Percentiles rank a stretch among this genome's conserved stretches.
Evolutionary conservation across 1,140 invertebrate species (phyloP).

Genomic region (Drosophila burlai): DNA sequence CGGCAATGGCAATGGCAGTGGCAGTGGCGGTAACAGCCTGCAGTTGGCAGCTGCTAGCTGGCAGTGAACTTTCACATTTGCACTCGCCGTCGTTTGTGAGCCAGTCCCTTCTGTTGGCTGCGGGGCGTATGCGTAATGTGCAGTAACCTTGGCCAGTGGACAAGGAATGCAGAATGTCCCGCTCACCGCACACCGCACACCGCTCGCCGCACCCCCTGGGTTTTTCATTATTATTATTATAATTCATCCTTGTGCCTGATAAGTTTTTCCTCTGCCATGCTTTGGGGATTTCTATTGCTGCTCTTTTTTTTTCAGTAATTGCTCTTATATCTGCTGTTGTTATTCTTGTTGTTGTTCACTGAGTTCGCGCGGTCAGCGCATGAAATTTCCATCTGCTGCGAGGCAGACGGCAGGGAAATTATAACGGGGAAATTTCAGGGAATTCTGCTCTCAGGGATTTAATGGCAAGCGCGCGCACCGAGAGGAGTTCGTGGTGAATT

Average conservation of each 20-base stretch:
- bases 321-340: constrained; percentile 23
- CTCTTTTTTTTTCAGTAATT: constrained; percentile 27
- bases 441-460: constrained; percentile 11
- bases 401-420: constrained; percentile 34
- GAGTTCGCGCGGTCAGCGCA: constrained; percentile 55
- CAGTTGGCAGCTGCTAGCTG: constrained; percentile 17
- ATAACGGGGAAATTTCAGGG: constrained; percentile 53
- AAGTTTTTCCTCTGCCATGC: constrained; percentile 29
- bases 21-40: neutral
- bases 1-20: constrained; percentile 8
- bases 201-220: constrained; percentile 1
- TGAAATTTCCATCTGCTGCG: constrained; percentile 38
- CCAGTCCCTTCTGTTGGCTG: constrained; percentile 19
- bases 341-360: constrained; percentile 36
- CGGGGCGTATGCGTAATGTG: constrained; percentile 72
- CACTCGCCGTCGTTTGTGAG: constrained; percentile 10
- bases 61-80: constrained; percentile 74
- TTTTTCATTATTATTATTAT: constrained; percentile 69
- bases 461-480: constrained; percentile 40
- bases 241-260: constrained; percentile 73
- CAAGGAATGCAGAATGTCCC: constrained; percentile 33
- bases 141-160: constrained; percentile 63
- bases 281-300: constrained; percentile 34
- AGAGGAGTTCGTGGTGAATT: constrained; percentile 33
- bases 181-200: neutral